phyloP scores from a whole-genome alignment of 1,140 invertebrate species.

The Diorhabda sublineata region DNA sequence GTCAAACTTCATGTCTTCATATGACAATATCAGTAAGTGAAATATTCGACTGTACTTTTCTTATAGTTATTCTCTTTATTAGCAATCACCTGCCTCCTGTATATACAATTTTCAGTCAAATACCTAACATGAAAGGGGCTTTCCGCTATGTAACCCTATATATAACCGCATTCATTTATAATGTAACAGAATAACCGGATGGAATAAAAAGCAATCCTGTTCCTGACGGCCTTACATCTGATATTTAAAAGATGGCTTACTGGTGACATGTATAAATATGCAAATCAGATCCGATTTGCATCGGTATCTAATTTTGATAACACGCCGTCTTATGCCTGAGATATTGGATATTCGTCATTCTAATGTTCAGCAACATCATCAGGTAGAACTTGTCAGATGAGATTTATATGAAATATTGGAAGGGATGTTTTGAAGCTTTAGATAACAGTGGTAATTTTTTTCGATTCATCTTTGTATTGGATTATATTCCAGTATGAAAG shows the following conservation, averaged over 20 bases:
- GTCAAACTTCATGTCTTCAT: too few species aligned
- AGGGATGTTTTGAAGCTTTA: not conserved
- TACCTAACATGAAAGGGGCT: too few species aligned
- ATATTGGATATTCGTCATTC: slow-evolving; percentile 20
- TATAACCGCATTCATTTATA: not conserved
- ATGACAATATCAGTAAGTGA: too few species aligned
- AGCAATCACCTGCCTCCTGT: too few species aligned
- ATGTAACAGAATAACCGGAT: not conserved
- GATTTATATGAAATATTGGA: slow-evolving; percentile 6
- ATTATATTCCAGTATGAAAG: too few species aligned
- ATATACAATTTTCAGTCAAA: too few species aligned
- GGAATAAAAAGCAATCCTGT: slow-evolving; percentile 11
- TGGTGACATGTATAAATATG: slow-evolving; percentile 18
- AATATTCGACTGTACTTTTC: too few species aligned
- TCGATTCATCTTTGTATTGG: too few species aligned
- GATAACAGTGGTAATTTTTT: too few species aligned
- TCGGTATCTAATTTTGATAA: slow-evolving; percentile 17
- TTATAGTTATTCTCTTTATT: too few species aligned
- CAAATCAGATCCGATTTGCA: slow-evolving; percentile 17
- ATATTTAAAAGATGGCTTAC: slow-evolving; percentile 7
- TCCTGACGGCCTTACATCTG: slow-evolving; percentile 6
- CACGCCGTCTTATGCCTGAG: not conserved
- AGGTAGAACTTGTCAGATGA: slow-evolving; percentile 4
- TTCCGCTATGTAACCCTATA: too few species aligned
- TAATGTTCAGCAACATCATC: slow-evolving; percentile 16